Evolutionary conservation across 2,888 invertebrate species (phyloP), one percentile per base, ranked within the genome.

Genomic region (Agrochola lychnidis): DNA sequence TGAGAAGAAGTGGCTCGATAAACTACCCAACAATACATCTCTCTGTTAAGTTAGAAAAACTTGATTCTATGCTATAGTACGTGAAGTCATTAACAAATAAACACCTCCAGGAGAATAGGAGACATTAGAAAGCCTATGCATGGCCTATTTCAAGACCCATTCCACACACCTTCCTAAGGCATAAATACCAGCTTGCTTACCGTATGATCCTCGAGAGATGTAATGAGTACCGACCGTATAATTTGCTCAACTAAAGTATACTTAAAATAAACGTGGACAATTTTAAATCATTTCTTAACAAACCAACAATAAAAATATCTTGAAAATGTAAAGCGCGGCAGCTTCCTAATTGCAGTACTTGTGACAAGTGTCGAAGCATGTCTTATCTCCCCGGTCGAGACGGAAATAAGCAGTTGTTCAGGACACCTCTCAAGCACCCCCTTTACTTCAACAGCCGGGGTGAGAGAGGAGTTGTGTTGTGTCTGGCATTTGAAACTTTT

Each of bases 291-390:
- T 56, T 57, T 67, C 40, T 16, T 19, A 56, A 51, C 67, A 82
- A 51, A 59, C n/a, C 36, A 68, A 67, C 45, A 68, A 53, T 59
- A 70, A 73, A 61, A 76, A 76, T 70, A 56, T 64, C 82, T 80
- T 59, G 14, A 74, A 45, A 70, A 51, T 69, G 4, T 70, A 51
- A 63, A 75, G 70, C 45, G 75, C 25, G 51, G 63, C 76, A 25
- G 53, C 66, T 73, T 45, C 72, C 56, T 84, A 81, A 83, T 83
- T 84, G 81, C 85, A 40, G 57, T 57, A n/a, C 82, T 85, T 25
- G 70, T 64, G 63, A 56, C 81, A 59, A 83, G 82, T 81, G 85
- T 48, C 56, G 61, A 51, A 30, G 25, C 81, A 73, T 84, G 82
- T 59, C 81, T 67, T 81, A 84, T 84, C 85, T 63, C 42, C 70